These are phyloP conservation scores for Corythoichthys haematopterus DNA, from an alignment of 2,113 vertebrate species.

Conservation along the genomic window DNA sequence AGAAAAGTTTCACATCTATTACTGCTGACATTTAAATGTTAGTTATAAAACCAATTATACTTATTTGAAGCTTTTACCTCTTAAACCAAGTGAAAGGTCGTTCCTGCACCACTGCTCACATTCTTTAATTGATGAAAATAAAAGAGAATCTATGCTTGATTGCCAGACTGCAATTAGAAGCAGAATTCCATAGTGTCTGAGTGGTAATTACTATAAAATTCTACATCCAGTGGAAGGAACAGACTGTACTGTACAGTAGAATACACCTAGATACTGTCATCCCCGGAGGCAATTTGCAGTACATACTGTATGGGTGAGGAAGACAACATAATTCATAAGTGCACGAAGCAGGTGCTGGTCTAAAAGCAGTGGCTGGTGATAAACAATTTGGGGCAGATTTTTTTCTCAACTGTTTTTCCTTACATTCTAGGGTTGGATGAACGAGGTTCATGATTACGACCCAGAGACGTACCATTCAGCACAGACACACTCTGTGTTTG, in stretches of 20 bases:
- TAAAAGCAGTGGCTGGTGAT: not conserved
- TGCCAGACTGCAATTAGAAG: slow-evolving; percentile 27
- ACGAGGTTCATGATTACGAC: slow-evolving; percentile 76
- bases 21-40: slow-evolving; percentile 2
- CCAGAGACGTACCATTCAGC: slow-evolving; percentile 77
- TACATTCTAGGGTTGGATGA: slow-evolving; percentile 84
- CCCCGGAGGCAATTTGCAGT: slow-evolving; percentile 45
- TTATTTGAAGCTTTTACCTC: slow-evolving; percentile 1
- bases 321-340: slow-evolving; percentile 38
- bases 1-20: not conserved
- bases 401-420: not conserved
- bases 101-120: slow-evolving; percentile 8
- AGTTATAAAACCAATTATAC: not conserved
- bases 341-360: not conserved
- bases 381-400: not conserved
- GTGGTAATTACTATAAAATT: slow-evolving; percentile 28
- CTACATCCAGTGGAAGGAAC: slow-evolving; percentile 10
- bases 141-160: not conserved
- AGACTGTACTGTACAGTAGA: not conserved
- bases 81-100: not conserved
- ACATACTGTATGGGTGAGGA: slow-evolving; percentile 7
- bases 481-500: slow-evolving; percentile 78
- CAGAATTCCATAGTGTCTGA: slow-evolving; percentile 15
- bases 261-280: slow-evolving; percentile 30
- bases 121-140: slow-evolving; percentile 22